Conservation (phyloP, 2,888 invertebrate genomes). For the Gastracanthus pulcherrimus region DNA sequence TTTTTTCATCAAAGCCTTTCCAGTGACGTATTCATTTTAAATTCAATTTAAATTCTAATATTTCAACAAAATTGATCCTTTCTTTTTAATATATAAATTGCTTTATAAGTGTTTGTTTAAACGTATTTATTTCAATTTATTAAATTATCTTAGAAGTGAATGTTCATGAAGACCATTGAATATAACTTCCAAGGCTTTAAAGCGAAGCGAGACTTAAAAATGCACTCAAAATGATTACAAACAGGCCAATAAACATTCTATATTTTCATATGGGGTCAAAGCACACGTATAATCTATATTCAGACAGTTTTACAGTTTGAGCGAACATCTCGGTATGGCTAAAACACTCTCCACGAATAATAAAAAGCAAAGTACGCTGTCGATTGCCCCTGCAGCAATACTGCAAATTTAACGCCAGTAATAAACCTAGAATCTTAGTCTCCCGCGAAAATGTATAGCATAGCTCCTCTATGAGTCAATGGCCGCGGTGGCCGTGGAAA, state of each 20-base stretch:
- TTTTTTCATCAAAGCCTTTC: not conserved
- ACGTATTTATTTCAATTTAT: not conserved
- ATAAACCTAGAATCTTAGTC: slow-evolving; percentile 20
- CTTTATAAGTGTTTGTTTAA: not conserved
- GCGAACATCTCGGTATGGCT: not conserved
- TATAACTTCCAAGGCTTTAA: too few species aligned
- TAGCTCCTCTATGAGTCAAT: not conserved
- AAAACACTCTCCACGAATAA: not conserved
- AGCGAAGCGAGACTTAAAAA: too few species aligned
- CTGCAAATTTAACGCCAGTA: not conserved
- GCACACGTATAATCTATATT: not conserved
- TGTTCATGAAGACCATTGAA: too few species aligned
- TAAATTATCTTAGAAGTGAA: too few species aligned
- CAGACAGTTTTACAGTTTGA: not conserved
- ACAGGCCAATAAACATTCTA: not conserved
- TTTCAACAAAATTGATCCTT: not conserved
- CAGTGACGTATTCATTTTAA: not conserved
- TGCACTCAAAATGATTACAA: not conserved
- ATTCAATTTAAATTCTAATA: not conserved
- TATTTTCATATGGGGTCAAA: not conserved
- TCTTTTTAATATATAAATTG: not conserved
- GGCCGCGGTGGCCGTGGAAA: not conserved
- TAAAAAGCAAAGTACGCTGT: not conserved
- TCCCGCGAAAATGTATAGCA: not conserved
- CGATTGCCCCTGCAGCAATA: not conserved